Conservation (phyloP, 2,797 vertebrate genomes). For the Poecilia wingei region DNA sequence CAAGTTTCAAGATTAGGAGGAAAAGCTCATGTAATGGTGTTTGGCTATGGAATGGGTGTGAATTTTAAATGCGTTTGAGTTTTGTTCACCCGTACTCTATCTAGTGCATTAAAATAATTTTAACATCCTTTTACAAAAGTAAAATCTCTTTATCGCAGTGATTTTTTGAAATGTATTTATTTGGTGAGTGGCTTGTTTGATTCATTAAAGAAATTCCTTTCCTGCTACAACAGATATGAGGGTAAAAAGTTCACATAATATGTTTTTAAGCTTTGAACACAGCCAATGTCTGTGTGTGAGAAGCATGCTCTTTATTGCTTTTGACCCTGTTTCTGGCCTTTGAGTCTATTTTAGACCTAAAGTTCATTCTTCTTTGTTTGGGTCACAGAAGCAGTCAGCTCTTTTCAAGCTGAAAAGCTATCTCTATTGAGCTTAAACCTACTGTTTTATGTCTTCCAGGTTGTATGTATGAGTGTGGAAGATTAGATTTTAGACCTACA, state of each 20-base stretch:
- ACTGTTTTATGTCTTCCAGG: not conserved
- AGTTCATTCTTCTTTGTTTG: conserved; percentile 28
- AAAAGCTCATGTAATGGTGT: conserved; percentile 34
- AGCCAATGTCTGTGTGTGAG: conserved; percentile 21
- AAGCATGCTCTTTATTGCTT: conserved; percentile 43
- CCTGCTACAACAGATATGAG: conserved; percentile 11
- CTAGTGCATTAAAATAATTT: not conserved
- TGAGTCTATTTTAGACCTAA: conserved; percentile 18
- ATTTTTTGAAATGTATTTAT: not conserved
- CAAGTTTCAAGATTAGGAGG: conserved; percentile 38
- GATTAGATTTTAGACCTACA: not conserved
- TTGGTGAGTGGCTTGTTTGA: conserved; percentile 3
- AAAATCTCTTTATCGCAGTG: conserved; percentile 9
- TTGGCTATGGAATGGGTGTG: conserved; percentile 9
- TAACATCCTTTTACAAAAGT: not conserved
- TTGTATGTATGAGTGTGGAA: not conserved
- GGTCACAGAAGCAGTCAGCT: conserved; percentile 4
- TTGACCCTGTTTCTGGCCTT: conserved; percentile 42
- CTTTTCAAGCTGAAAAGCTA: not conserved
- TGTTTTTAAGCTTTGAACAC: conserved; percentile 34
- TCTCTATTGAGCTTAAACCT: not conserved
- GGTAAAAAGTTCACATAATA: conserved; percentile 16
- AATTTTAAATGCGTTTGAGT: not conserved
- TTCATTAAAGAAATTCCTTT: conserved; percentile 28
- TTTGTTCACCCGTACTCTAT: not conserved